phyloP scores from a whole-genome alignment of 2,888 invertebrate species.

The Drosophila eohydei region DNA sequence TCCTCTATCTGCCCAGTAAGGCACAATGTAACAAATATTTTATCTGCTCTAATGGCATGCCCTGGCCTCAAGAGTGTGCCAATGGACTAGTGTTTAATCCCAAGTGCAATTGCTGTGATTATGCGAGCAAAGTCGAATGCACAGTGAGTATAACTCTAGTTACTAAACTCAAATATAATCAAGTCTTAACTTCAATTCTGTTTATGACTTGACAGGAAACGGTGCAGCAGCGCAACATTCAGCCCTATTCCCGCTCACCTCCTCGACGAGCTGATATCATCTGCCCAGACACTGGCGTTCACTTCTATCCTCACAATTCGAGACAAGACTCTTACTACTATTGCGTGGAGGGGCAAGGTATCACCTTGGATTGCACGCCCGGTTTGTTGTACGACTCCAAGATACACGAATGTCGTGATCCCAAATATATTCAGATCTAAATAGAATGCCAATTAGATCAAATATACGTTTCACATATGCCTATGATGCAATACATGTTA shows the following conservation, averaged over 20 bases:
- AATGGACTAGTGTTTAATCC: constrained; percentile 71
- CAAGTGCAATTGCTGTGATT: constrained; percentile 71
- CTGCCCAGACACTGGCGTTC: constrained; percentile 76
- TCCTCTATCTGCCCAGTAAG: constrained; percentile 72
- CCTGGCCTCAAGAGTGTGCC: constrained; percentile 69
- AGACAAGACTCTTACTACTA: constrained; percentile 76
- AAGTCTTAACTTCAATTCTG: background rate
- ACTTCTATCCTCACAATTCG: constrained; percentile 71
- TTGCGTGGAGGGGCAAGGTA: constrained; percentile 81
- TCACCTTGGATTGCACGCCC: constrained; percentile 81
- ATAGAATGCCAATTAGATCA: background rate
- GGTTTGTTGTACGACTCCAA: constrained; percentile 77
- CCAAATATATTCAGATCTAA: constrained; percentile 51
- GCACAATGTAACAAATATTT: constrained; percentile 75
- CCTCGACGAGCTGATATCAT: constrained; percentile 78
- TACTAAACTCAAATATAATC: background rate
- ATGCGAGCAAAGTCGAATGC: constrained; percentile 61
- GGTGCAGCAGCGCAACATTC: constrained; percentile 66
- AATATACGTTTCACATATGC: background rate
- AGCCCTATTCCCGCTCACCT: constrained; percentile 75
- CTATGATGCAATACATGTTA: background rate
- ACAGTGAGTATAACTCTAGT: constrained; percentile 54
- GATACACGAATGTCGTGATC: constrained; percentile 74
- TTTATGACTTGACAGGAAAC: constrained; percentile 48
- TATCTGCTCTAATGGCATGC: constrained; percentile 78